Conservation (phyloP, 2,113 vertebrate species). For the Felis chaus region DNA sequence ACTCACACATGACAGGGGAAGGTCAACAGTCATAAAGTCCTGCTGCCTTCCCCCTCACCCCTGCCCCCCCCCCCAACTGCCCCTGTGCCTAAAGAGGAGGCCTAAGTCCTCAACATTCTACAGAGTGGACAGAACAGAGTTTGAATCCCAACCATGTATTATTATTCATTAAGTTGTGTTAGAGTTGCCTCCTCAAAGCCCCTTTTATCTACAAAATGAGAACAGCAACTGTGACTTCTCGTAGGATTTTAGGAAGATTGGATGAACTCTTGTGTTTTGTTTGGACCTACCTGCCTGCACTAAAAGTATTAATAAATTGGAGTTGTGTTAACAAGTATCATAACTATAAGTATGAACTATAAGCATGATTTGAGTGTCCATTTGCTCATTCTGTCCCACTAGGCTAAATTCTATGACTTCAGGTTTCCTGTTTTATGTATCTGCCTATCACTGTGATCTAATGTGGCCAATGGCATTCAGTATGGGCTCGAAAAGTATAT, state of each 20-base stretch:
- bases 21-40: background rate
- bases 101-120: background rate
- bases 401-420: background rate
- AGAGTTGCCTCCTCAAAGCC: background rate
- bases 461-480: background rate
- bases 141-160: background rate
- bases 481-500: background rate
- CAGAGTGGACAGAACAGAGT: background rate
- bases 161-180: background rate
- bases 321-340: background rate
- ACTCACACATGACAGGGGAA: background rate
- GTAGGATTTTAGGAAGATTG: background rate
- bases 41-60: background rate
- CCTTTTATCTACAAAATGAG: background rate
- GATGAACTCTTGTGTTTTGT: background rate
- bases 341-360: background rate
- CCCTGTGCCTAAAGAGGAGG: background rate
- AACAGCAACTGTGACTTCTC: background rate
- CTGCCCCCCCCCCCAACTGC: background rate
- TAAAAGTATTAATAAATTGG: background rate
- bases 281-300: background rate
- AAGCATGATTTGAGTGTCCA: too few species aligned
- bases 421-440: background rate
- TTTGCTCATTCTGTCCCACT: background rate
- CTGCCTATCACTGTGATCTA: background rate